Evolutionary conservation across 2,797 vertebrate species (phyloP).

Genomic region (Rallus crepitans): DNA sequence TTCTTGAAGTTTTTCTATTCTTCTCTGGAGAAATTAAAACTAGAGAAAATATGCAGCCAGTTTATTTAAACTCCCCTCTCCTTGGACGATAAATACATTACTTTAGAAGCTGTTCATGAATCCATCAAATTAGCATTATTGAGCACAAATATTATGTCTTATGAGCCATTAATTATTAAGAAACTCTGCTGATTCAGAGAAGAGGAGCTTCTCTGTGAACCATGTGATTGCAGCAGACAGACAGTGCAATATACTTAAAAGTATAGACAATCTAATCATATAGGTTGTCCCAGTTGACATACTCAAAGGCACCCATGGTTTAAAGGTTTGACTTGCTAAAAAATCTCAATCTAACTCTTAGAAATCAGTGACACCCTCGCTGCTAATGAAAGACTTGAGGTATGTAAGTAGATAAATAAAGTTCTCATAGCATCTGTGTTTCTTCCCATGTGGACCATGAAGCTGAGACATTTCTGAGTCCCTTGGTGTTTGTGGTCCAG

Average conservation of each 20-base stretch:
- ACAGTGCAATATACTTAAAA: background rate
- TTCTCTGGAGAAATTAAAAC: background rate
- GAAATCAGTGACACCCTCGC: background rate
- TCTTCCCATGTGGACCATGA: fast-evolving
- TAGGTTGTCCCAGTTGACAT: background rate
- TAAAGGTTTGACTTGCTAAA: background rate
- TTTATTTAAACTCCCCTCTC: background rate
- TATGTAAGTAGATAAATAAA: background rate
- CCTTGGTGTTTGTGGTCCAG: background rate
- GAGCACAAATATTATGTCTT: background rate
- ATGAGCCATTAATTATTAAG: slow-evolving; percentile 17
- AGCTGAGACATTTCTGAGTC: background rate
- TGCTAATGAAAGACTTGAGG: background rate
- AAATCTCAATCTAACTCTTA: background rate
- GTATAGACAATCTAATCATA: background rate
- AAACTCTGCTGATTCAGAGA: background rate
- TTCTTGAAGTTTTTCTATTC: background rate
- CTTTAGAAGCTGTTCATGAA: background rate
- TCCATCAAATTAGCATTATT: slow-evolving; percentile 23
- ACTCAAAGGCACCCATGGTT: background rate
- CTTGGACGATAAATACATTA: background rate
- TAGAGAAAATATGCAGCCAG: background rate
- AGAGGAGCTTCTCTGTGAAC: background rate
- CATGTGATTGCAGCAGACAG: background rate
- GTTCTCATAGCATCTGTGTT: background rate